Percentiles rank a stretch among this genome's conserved stretches.
Evolutionary conservation across 2,888 invertebrate genomes (phyloP).

Genomic region (Drosophila bunnanda): DNA sequence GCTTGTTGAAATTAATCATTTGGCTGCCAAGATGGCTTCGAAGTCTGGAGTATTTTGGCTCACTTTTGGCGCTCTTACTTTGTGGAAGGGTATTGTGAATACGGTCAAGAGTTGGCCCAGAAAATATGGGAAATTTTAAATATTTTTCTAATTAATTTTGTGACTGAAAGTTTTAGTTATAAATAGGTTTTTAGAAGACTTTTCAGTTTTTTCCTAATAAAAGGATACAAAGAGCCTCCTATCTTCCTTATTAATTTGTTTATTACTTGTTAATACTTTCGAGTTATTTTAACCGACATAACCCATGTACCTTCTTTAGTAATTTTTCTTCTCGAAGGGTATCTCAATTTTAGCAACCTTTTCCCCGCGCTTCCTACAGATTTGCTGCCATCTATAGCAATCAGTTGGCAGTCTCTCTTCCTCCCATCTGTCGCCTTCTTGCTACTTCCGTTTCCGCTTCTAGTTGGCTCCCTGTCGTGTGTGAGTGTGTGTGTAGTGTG

Average conservation of each 20-base stretch:
- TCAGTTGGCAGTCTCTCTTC: slow-evolving; percentile 54
- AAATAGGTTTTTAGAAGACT: background rate
- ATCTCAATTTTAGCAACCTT: background rate
- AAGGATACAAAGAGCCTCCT: background rate
- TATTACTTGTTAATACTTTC: background rate
- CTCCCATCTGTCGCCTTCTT: slow-evolving; percentile 61
- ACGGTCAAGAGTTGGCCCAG: background rate
- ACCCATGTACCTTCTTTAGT: background rate
- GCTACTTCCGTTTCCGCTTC: slow-evolving; percentile 72
- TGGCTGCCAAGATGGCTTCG: slow-evolving; percentile 61
- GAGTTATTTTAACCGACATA: background rate
- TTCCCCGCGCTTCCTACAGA: background rate
- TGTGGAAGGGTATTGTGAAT: background rate
- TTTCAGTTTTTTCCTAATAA: background rate
- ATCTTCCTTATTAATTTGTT: too few species aligned
- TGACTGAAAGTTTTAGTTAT: background rate
- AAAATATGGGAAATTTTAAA: background rate
- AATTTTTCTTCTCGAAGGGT: background rate
- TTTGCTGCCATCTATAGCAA: slow-evolving; percentile 48
- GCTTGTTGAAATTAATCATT: slow-evolving; percentile 79
- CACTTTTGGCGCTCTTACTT: slow-evolving; percentile 5
- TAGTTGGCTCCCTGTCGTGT: slow-evolving; percentile 60
- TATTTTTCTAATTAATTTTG: background rate
- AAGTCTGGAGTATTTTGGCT: slow-evolving; percentile 1
- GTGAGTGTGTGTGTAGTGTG: slow-evolving; percentile 51